These are phyloP conservation scores for Dicaeum eximium DNA, from an alignment of 2,113 vertebrate species.

Conservation along the genomic window DNA sequence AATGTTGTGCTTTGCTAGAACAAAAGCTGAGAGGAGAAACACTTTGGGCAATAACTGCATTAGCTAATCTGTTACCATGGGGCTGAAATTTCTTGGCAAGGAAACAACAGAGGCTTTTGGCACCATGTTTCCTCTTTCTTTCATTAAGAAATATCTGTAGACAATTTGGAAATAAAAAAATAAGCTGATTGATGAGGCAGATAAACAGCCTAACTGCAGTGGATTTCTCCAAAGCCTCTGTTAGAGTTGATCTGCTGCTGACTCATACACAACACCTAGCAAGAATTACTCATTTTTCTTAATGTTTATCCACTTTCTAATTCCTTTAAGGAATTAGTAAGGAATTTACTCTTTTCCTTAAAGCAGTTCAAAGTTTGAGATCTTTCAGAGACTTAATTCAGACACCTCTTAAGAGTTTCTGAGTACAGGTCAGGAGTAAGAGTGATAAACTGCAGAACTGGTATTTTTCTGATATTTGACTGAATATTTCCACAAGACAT, in stretches of 20 bases:
- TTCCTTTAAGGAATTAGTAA: not conserved
- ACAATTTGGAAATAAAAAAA: not conserved
- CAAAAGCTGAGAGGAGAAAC: not conserved
- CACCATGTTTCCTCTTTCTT: not conserved
- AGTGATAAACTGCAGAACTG: not conserved
- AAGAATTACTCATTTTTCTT: not conserved
- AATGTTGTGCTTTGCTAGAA: not conserved
- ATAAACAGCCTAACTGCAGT: not conserved
- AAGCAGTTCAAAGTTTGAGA: not conserved
- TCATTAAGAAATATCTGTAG: not conserved
- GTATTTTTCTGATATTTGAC: not conserved
- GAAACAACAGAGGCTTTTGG: not conserved
- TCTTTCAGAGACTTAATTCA: not conserved
- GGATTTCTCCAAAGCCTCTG: not conserved
- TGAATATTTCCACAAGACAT: not conserved
- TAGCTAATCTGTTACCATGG: not conserved
- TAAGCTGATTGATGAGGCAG: not conserved
- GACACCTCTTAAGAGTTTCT: not conserved
- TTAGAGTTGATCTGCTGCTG: not conserved
- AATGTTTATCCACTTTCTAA: not conserved
- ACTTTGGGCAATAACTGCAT: not conserved
- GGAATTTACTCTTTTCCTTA: not conserved
- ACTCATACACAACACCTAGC: not conserved
- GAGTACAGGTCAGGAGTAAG: not conserved
- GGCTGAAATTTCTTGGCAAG: not conserved